Evolutionary conservation across 2,797 vertebrate species (phyloP).

Genomic region (Staurois parvus): DNA sequence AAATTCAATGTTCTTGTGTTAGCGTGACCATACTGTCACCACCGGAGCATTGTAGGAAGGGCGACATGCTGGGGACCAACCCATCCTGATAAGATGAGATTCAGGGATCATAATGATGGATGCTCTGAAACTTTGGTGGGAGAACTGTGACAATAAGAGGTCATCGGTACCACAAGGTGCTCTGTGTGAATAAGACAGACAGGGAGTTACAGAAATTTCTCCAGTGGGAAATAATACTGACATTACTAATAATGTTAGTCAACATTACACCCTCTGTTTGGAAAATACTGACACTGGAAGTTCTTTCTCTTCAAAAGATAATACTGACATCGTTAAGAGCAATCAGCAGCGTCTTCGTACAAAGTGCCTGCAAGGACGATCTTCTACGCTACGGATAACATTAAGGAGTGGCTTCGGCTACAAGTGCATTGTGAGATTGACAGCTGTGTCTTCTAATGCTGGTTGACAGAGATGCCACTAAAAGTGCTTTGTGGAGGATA

Average conservation of each 20-base stretch:
- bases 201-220: too few relatives aligned
- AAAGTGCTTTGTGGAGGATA: background rate
- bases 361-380: background rate
- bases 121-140: background rate
- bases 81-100: too few relatives aligned
- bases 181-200: background rate
- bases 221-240: slow-evolving; percentile 3
- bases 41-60: background rate
- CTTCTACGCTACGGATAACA: background rate
- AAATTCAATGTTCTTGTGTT: too few relatives aligned
- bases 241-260: background rate
- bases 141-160: background rate
- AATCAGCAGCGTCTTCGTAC: background rate
- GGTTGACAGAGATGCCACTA: background rate
- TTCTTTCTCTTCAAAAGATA: background rate
- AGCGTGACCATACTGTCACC: background rate
- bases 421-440: background rate
- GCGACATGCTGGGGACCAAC: background rate
- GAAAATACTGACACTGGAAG: slow-evolving; percentile 12
- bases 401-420: background rate
- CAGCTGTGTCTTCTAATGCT: background rate
- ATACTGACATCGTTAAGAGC: background rate
- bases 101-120: background rate
- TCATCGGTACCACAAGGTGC: background rate
- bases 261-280: background rate